Base-by-base conservation (phyloP, 2,113 vertebrate genomes). In the Cinclus mexicanus region DNA sequence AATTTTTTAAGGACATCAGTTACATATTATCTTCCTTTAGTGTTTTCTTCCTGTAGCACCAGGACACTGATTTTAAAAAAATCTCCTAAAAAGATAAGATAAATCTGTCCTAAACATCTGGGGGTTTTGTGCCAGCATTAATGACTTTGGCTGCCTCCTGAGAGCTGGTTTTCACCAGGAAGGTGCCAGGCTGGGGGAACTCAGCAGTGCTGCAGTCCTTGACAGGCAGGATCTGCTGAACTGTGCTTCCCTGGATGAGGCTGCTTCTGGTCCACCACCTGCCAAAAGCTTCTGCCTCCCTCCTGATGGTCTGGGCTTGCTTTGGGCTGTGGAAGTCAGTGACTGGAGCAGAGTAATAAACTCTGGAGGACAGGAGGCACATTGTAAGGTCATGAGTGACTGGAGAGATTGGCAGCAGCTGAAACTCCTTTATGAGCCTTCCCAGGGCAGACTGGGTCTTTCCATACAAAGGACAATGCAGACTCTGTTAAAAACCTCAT, bases 381-480 rank as follows among this genome's bases (percentile, higher is more conserved):
- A 89, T 95, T 95, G 90, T 95, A 12, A 26, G 85, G 83, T 42
- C 90, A 14, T 25, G 71, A 96, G 90, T 63, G 88, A 95, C 47
- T 81, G 7, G 24, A 82, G 90, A 87, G 93, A 90, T 78, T 93
- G 96, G 88, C 92, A 90, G 90, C 8, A 67, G 92, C 90, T 80
- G 24, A 31, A 88, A 63, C 85, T 96, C 83, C 88, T 94, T 95
- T 90, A 68, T 86, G 96, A 96, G 93, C 33, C 92, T 91, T 93
- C 90, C 78, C 82, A 50, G 92, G 83, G 82, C 82, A 39, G 59
- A 1, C 56, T 9, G 53, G 31, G 68, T 81, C 70, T 85, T 19
- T 71, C 22, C 5, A 46, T 86, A 94, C 93, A 88, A 74, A 94
- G 94, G 68, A 96, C 95, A 93, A 95, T 84, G 92, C 88, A 46